These are phyloP conservation scores for Gerris buenoi DNA, from an alignment of 1,140 invertebrate genomes.

Conservation along the genomic window DNA sequence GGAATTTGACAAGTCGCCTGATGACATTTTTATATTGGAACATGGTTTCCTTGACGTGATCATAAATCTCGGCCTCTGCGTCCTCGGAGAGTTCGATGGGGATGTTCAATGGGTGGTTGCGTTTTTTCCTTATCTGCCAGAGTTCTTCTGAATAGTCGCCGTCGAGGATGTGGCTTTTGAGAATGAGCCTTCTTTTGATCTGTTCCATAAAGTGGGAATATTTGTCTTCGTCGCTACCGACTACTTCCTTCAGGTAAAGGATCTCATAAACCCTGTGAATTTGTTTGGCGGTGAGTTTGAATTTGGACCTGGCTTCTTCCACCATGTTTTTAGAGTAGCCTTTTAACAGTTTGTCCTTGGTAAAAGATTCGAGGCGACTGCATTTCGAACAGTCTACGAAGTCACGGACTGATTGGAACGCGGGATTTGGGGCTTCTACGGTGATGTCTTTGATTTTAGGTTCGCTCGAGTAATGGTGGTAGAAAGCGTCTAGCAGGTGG, in stretches of 20 bases:
- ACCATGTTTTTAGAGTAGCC: constrained; percentile 1
- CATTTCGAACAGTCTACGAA: not conserved
- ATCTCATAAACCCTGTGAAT: not conserved
- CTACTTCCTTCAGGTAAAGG: not conserved
- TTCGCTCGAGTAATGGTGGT: constrained; percentile 51
- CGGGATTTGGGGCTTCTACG: constrained; percentile 22
- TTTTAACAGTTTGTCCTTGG: not conserved
- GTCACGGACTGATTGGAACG: constrained; percentile 1
- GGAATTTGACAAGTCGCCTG: not conserved
- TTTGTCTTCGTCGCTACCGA: not conserved
- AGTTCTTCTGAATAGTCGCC: not conserved
- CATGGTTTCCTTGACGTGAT: not conserved
- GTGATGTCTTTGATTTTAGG: constrained; percentile 71
- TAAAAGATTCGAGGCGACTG: not conserved
- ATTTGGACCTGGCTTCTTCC: not conserved
- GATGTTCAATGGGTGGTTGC: not conserved
- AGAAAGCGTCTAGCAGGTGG: constrained; percentile 58
- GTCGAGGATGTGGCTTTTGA: not conserved
- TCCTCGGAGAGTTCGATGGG: not conserved
- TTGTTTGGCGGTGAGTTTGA: not conserved
- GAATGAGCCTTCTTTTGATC: not conserved
- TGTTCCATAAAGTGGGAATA: not conserved
- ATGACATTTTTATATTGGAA: constrained; percentile 5
- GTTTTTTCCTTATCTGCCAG: not conserved
- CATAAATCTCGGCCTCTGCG: constrained; percentile 1